Base-by-base conservation (phyloP, 2,113 vertebrate species). In the Dinomys branickii region DNA sequence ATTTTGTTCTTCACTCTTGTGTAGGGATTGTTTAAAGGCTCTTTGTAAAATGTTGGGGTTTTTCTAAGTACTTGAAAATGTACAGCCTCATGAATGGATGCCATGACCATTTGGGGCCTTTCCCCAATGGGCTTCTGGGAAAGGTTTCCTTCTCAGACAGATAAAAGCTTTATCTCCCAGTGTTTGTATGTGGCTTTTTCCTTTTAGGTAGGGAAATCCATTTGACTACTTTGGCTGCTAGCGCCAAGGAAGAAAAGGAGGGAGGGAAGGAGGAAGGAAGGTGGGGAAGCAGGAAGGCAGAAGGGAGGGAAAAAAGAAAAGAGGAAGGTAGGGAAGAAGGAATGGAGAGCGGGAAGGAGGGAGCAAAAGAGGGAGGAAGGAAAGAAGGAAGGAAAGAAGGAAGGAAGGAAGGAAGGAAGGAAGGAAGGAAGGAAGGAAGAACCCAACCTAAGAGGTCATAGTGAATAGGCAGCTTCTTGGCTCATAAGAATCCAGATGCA, bases 301-400 rank as follows among this genome's bases (percentile, higher is more conserved):
- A 10, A 41, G 20, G 16, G 1, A 10, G n/a, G 1, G 24, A 0
- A 1, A 10, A 19, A 0, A 20, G 10, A 3, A 0, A 3, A 35
- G 9, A 3, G 50, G 3, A 7, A 44, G 16, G 24, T 9, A 6
- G 1, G 9, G 12, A 16, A 16, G 7, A 1, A n/a, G 41, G 52
- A 19, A 3, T 47, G 22, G 50, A 30, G 9, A n/a, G 24, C 56
- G 24, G 2, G 3, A 69, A 7, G 12, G 2, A 2, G 19, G 22
- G 0, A 16, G 28, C 5, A 0, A 4, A 26, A 20, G 2, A 5
- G 38, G 5, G 3, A 7, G 1, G 10, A 20, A n/a, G n/a, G n/a
- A 11, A 16, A 3, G 8, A 24, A 65, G 59, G 19, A 3, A 71
- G 67, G 38, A 22, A 12, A 30, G 35, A 61, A 33, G 33, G 16